phyloP scores from a whole-genome alignment of 2,113 vertebrate species.

The Spea multiplicata region DNA sequence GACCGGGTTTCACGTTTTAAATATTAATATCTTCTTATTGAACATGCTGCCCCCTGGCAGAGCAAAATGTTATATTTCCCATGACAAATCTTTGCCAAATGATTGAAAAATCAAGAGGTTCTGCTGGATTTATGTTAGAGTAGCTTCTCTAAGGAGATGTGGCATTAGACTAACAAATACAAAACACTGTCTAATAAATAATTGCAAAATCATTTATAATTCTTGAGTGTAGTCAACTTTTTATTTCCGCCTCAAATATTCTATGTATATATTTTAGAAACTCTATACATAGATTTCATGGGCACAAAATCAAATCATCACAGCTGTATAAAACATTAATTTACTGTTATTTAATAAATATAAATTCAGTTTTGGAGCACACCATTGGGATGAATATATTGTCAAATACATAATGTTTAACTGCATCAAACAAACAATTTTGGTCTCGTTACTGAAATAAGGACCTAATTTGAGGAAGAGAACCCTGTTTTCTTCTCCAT shows the following conservation, averaged over 20 bases:
- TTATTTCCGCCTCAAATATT: conserved; percentile 38
- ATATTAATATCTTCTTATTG: too few species aligned
- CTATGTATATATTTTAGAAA: conserved; percentile 26
- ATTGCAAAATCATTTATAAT: conserved; percentile 1
- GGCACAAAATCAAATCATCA: conserved; percentile 44
- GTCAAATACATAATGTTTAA: conserved; percentile 34
- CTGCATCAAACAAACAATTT: conserved; percentile 33
- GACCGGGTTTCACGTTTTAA: too few species aligned
- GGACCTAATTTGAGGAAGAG: conserved; percentile 18
- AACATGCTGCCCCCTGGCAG: too few species aligned
- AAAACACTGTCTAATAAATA: too few species aligned
- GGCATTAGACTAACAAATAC: too few species aligned
- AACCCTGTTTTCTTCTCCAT: conserved; percentile 2
- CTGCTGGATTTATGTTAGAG: too few species aligned
- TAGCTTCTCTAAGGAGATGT: too few species aligned
- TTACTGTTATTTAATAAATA: conserved; percentile 48
- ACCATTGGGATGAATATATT: conserved; percentile 40
- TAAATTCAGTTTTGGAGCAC: conserved; percentile 33
- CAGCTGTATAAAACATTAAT: conserved; percentile 43
- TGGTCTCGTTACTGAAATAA: conserved; percentile 39
- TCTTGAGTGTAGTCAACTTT: conserved; percentile 29
- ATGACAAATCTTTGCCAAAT: too few species aligned
- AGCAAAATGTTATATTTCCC: too few species aligned
- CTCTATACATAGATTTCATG: conserved; percentile 35
- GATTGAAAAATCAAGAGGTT: too few species aligned